These are phyloP conservation scores for Cryptocheilus praepositus DNA, from an alignment of 2,888 invertebrate genomes.

Conservation along the genomic window DNA sequence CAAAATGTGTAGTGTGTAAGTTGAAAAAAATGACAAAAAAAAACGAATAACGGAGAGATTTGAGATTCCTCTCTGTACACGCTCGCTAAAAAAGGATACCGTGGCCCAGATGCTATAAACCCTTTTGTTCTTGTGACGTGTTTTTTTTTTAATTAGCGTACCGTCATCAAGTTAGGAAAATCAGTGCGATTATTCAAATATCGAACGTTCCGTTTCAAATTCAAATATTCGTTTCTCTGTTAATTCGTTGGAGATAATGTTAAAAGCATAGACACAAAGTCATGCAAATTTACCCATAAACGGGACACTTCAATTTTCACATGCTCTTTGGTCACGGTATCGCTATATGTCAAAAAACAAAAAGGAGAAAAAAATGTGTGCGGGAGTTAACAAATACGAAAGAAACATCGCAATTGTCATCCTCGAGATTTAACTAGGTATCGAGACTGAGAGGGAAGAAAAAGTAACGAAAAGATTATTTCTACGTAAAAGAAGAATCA, in stretches of 20 bases:
- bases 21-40: not conserved
- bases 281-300: no score
- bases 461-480: slow-evolving; percentile 3
- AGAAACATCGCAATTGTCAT: no score
- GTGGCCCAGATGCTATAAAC: slow-evolving; percentile 46
- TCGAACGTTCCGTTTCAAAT: slow-evolving; percentile 19
- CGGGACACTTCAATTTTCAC: no score
- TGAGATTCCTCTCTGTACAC: slow-evolving; percentile 46
- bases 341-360: slow-evolving; percentile 21
- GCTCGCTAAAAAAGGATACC: slow-evolving; percentile 39
- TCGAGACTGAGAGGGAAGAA: slow-evolving; percentile 5
- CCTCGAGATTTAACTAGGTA: no score
- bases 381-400: no score
- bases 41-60: slow-evolving; percentile 23
- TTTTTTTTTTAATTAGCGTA: slow-evolving; percentile 11
- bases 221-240: slow-evolving; percentile 21
- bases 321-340: slow-evolving; percentile 48
- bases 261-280: slow-evolving; percentile 19
- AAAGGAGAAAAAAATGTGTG: no score
- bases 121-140: slow-evolving; percentile 11
- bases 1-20: slow-evolving; percentile 65
- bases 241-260: slow-evolving; percentile 22
- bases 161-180: slow-evolving; percentile 2
- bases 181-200: not conserved
- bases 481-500: no score